A percentile compares a stretch with the other conserved stretches of the same genome.
Evolutionary conservation across 2,888 invertebrate species (phyloP).

Genomic region (Leptogaster cylindrica): DNA sequence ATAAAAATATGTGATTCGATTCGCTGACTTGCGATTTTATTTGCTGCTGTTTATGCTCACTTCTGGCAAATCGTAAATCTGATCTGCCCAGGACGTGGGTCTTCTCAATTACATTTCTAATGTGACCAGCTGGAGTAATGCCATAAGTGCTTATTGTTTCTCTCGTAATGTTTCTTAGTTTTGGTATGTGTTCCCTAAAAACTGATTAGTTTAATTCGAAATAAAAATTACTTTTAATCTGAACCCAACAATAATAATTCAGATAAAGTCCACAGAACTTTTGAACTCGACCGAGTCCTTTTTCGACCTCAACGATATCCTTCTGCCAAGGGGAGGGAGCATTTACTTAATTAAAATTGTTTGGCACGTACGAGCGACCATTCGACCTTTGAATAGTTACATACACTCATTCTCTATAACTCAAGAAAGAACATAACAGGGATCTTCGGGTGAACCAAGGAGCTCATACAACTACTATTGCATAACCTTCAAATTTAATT

Average conservation of each 20-base stretch:
- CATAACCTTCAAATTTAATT: slow-evolving; percentile 35
- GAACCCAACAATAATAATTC: too few relatives aligned
- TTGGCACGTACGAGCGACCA: slow-evolving; percentile 7
- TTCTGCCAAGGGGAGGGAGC: neutral
- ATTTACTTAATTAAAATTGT: slow-evolving; percentile 36
- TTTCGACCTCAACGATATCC: neutral
- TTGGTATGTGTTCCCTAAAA: neutral
- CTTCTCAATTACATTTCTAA: too few relatives aligned
- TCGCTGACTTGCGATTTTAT: slow-evolving; percentile 21
- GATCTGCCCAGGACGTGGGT: too few relatives aligned
- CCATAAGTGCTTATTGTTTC: too few relatives aligned
- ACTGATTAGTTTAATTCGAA: neutral
- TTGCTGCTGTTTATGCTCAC: too few relatives aligned
- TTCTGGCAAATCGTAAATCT: too few relatives aligned
- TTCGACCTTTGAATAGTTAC: slow-evolving; percentile 6
- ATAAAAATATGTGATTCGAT: slow-evolving; percentile 16
- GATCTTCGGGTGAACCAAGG: neutral
- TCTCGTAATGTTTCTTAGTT: neutral
- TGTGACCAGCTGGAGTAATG: too few relatives aligned
- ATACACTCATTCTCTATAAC: neutral
- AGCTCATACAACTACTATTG: neutral
- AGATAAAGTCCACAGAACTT: neutral
- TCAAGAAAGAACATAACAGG: neutral
- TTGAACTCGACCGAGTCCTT: neutral
- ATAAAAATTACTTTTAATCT: neutral